These are phyloP conservation scores for Pyrocephalus nanus DNA, from an alignment of 2,797 vertebrate genomes.

Conservation along the genomic window DNA sequence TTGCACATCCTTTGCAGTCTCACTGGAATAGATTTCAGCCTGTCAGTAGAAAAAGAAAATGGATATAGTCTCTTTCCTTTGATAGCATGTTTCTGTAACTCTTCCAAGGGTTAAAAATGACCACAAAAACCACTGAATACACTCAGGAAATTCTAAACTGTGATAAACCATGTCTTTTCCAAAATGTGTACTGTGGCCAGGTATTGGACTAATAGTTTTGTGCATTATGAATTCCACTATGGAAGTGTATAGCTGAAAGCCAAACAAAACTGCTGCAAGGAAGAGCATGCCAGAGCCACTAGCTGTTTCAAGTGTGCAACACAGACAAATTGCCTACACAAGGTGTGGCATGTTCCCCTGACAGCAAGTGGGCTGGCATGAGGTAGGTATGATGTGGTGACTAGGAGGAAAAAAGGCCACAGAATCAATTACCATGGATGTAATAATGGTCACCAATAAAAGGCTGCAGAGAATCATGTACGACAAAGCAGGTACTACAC, in stretches of 20 bases:
- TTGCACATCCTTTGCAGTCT: neutral
- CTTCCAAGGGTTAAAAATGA: neutral
- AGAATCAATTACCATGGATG: neutral
- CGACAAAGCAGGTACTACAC: neutral
- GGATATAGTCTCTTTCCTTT: neutral
- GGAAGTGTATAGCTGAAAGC: neutral
- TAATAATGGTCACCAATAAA: neutral
- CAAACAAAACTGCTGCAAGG: neutral
- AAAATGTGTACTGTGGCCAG: neutral
- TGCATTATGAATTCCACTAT: neutral
- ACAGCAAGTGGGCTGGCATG: neutral
- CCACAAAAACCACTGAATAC: neutral
- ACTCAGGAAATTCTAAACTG: neutral
- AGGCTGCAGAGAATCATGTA: neutral
- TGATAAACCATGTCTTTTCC: neutral
- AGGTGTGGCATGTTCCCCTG: neutral
- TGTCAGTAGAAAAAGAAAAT: neutral
- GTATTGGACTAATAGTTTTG: neutral
- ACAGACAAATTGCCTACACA: neutral
- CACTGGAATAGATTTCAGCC: neutral
- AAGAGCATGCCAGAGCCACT: neutral
- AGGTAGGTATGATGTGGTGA: neutral
- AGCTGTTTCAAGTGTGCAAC: neutral
- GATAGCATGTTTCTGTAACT: neutral
- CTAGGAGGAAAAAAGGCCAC: neutral